A percentile compares a stretch with the other conserved stretches of the same genome.
Evolutionary conservation across 2,888 invertebrate genomes (phyloP).

Genomic region (Villa cingulata): DNA sequence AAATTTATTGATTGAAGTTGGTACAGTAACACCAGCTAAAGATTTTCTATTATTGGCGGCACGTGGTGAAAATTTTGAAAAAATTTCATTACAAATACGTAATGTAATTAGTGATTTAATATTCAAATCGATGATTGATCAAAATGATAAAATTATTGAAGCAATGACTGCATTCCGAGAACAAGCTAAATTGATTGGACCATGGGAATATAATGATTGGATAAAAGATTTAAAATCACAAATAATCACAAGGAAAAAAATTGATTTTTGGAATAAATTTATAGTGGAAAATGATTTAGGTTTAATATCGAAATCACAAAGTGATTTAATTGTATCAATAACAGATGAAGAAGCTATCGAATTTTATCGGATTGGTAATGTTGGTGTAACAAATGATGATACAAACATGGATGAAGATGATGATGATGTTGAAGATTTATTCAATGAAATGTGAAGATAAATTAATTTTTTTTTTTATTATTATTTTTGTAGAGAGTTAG

Average conservation of each 20-base stretch:
- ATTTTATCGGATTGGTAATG: conserved; percentile 8
- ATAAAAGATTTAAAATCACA: conserved; percentile 25
- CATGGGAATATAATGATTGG: conserved; percentile 30
- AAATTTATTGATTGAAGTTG: conserved; percentile 32
- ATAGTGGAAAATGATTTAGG: conserved; percentile 26
- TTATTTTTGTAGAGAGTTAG: no score
- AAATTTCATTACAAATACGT: conserved; percentile 25
- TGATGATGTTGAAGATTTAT: no score
- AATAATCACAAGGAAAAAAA: conserved; percentile 20
- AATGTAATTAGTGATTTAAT: conserved; percentile 24
- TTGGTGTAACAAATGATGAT: not conserved
- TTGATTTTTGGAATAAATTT: conserved; percentile 28
- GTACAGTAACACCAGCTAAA: conserved; percentile 45
- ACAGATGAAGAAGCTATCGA: conserved; percentile 10
- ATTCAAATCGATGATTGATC: conserved; percentile 20
- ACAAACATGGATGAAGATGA: conserved; percentile 1
- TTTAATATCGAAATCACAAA: conserved; percentile 14
- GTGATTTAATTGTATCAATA: conserved; percentile 7
- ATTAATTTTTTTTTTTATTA: no score
- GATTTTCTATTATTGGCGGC: conserved; percentile 42
- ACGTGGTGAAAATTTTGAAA: conserved; percentile 28
- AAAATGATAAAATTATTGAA: conserved; percentile 23
- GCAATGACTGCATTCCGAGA: conserved; percentile 31
- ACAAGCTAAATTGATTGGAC: conserved; percentile 25
- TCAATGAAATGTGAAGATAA: no score